These are phyloP conservation scores for Babylonia areolata DNA, from an alignment of 1,140 invertebrate species.

Conservation along the genomic window DNA sequence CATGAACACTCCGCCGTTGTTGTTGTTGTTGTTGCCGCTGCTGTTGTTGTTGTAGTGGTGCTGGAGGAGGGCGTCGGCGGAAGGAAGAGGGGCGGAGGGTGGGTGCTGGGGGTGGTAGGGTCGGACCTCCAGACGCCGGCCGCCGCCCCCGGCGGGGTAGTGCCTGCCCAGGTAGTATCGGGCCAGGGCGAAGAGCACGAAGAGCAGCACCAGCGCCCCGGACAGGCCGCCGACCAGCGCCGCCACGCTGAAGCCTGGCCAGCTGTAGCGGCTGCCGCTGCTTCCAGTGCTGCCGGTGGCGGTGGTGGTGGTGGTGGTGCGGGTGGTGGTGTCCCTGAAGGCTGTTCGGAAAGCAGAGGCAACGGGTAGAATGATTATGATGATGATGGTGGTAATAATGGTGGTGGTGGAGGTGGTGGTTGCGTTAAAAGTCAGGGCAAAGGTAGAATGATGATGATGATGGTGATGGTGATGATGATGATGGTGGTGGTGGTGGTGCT, in stretches of 20 bases:
- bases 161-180: constrained; percentile 1
- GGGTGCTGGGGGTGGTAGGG: neutral
- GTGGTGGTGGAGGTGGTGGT: no score
- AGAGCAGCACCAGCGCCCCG: neutral
- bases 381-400: no score
- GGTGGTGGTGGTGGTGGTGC: neutral
- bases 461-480: no score
- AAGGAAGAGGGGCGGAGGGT: neutral
- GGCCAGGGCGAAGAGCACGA: constrained; percentile 3
- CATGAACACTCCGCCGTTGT: constrained; percentile 28
- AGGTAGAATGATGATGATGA: no score
- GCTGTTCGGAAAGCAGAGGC: neutral
- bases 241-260: neutral
- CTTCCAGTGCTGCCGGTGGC: neutral
- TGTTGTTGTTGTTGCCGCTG: constrained; percentile 5
- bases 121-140: neutral
- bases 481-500: no score
- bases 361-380: no score
- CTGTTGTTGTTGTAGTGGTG: constrained; percentile 29
- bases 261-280: neutral
- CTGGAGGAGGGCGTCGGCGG: no score
- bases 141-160: neutral
- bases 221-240: neutral
- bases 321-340: no score
- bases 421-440: no score